Evolutionary conservation across 1,140 invertebrate genomes (phyloP).

Genomic region (Plectrocnemia conspersa): DNA sequence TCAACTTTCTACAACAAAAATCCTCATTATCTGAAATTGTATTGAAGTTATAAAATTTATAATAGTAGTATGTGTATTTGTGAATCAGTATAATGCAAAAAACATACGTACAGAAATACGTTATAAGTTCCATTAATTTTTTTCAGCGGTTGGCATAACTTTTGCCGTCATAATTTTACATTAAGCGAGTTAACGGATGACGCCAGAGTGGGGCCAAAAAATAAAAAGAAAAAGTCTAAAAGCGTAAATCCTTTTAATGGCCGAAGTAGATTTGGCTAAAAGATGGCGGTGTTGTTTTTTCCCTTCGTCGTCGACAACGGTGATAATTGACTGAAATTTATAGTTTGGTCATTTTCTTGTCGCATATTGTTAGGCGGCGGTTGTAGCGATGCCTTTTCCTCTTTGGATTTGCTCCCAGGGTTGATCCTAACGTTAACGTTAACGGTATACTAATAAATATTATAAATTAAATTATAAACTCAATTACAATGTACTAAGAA

Average conservation of each 20-base stretch:
- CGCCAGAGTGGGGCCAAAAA: constrained; percentile 20
- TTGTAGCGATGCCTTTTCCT: constrained; percentile 8
- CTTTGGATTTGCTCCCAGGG: no score
- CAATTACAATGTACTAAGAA: no score
- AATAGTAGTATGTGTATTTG: no score
- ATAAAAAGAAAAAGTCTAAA: constrained; percentile 28
- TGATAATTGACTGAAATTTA: constrained; percentile 37
- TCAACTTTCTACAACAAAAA: no score
- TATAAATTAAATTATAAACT: no score
- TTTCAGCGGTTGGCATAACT: constrained; percentile 20
- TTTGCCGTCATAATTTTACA: constrained; percentile 28
- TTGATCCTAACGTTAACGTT: no score
- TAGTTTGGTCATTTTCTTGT: constrained; percentile 37
- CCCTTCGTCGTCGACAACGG: constrained; percentile 17
- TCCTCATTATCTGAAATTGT: no score
- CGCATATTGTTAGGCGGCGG: constrained; percentile 33
- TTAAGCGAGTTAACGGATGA: constrained; percentile 23
- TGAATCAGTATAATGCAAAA: no score
- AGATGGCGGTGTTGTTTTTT: constrained; percentile 24
- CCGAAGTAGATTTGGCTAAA: constrained; percentile 11
- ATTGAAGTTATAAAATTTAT: no score
- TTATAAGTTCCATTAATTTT: constrained; percentile 14
- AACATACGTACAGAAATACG: no score
- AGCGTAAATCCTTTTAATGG: constrained; percentile 33
- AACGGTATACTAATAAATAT: no score